phyloP scores from a whole-genome alignment of 2,888 invertebrate genomes.

The Diploptera punctata region DNA sequence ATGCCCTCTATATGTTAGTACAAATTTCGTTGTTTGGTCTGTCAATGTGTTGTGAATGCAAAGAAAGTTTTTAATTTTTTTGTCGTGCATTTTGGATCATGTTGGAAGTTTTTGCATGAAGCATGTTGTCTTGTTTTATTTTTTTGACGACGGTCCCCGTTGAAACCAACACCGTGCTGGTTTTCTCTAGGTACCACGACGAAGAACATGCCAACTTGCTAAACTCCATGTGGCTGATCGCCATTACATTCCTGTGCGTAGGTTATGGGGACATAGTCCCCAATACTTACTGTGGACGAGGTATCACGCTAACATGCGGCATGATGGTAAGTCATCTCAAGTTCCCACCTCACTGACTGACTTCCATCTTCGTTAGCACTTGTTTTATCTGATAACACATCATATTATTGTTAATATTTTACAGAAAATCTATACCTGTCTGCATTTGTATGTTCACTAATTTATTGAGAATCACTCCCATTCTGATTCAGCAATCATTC shows the following conservation, averaged over 20 bases:
- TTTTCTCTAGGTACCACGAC: conserved; percentile 86
- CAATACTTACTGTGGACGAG: conserved; percentile 99
- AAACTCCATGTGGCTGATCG: conserved; percentile 99
- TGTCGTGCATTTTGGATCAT: not conserved
- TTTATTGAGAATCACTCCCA: too few species aligned
- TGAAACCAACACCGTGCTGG: conserved; percentile 25
- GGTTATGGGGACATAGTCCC: conserved; percentile 99
- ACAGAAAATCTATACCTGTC: too few species aligned
- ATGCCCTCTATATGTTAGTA: not conserved
- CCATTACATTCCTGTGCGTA: conserved; percentile 99
- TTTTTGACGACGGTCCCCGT: conserved; percentile 1
- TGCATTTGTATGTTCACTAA: too few species aligned
- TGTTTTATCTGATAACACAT: too few species aligned
- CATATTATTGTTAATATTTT: too few species aligned
- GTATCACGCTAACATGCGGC: conserved; percentile 98
- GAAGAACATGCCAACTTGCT: conserved; percentile 98
- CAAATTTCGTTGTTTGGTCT: not conserved
- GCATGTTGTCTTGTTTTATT: not conserved
- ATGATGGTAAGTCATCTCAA: conserved; percentile 88
- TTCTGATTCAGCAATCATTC: too few species aligned
- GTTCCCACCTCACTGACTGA: not conserved
- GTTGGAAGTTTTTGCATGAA: too few species aligned
- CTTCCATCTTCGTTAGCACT: not conserved
- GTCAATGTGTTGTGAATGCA: not conserved
- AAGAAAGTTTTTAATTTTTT: not conserved